phyloP scores from a whole-genome alignment of 2,888 invertebrate species.

The Cryptus armator region DNA sequence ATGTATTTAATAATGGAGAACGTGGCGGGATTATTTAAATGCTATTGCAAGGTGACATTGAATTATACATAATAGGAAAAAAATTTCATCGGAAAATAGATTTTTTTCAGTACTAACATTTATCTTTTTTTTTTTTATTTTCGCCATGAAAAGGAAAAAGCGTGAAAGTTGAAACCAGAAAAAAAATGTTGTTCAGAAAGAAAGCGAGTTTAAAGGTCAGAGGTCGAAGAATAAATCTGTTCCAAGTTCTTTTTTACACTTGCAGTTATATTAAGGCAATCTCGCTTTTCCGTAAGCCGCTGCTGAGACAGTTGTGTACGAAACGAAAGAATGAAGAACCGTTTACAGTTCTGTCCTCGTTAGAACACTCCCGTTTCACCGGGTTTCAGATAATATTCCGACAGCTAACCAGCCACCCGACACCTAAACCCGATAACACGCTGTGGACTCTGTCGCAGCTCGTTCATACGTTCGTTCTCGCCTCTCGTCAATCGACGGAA shows the following conservation, averaged over 20 bases:
- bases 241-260: not conserved
- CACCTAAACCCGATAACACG: constrained; percentile 66
- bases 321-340: constrained; percentile 43
- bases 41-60: no score
- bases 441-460: constrained; percentile 31
- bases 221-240: not conserved
- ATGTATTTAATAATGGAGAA: no score
- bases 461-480: constrained; percentile 45
- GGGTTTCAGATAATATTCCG: constrained; percentile 66
- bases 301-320: not conserved
- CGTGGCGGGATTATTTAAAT: no score
- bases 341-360: constrained; percentile 63
- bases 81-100: no score
- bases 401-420: constrained; percentile 66
- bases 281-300: not conserved
- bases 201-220: not conserved
- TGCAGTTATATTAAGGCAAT: not conserved
- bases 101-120: no score
- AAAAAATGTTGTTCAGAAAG: not conserved
- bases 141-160: not conserved
- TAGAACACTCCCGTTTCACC: constrained; percentile 56
- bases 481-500: constrained; percentile 65
- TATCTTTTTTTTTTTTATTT: no score
- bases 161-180: not conserved
- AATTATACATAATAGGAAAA: no score